Base-by-base conservation (phyloP, 2,797 vertebrate genomes). In the Neopelma chrysocephalum region DNA sequence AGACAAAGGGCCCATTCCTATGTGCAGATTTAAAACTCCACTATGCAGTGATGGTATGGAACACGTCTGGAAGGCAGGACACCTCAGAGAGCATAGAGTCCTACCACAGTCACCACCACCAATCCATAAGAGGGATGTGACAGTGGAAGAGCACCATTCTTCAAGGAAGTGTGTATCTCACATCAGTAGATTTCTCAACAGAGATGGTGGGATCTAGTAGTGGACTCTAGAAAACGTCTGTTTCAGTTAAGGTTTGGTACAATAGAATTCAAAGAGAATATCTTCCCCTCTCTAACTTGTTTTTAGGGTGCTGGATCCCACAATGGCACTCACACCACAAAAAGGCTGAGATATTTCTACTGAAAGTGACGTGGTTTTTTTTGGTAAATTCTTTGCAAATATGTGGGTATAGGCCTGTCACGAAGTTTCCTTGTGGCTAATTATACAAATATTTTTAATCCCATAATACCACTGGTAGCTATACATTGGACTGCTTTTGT, bases 181-280 rank as follows among this genome's bases (percentile, higher is more conserved):
- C 29, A 79, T 64, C 34, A 43, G 32, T 5, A 26, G 15, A 36
- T 61, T 57, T 23, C 53, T 81, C 48, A 43, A 4, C 23, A 56
- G 43, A 72, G n/a, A 40, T 4, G 11, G 11, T 51, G n/a, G 1
- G 22, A 18, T 27, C 19, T 65, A 31, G 23, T 16, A 0, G 0
- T 25, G 22, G 65, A 40, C 19, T 29, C 50, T 1, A 50, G 21
- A 50, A 91, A 38, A 17, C 26, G 8, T 45, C 38, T 57, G 22
- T 43, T 80, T 36, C 48, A 66, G 26, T 11, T 65, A 31, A 81
- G 53, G 31, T 57, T 56, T 62, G 27, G 25, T 50, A 45, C 45
- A 38, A 36, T 5, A 54, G 50, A 69, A 56, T 26, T 54, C 51
- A 50, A 82, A 64, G 34, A n/a, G 4, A 53, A 43, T 2, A 2